These are phyloP conservation scores for Physeter macrocephalus DNA, from an alignment of 2,113 vertebrate genomes.

Conservation along the genomic window DNA sequence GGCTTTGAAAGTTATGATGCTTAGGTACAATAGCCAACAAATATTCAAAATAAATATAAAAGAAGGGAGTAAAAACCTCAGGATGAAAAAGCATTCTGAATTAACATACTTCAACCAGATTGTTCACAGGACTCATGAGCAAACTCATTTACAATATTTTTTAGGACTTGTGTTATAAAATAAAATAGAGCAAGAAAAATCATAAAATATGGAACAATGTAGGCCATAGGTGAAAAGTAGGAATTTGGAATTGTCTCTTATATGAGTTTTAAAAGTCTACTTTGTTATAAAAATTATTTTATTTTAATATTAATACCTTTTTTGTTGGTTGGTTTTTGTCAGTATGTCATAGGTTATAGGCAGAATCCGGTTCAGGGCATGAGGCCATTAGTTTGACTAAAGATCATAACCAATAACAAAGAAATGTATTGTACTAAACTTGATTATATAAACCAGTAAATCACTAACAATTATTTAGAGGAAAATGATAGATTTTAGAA, in stretches of 20 bases:
- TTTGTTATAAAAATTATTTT: not conserved
- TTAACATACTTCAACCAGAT: not conserved
- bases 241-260: not conserved
- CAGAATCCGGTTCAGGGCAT: not conserved
- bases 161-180: not conserved
- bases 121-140: not conserved
- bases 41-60: not conserved
- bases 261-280: not conserved
- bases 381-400: not conserved
- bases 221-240: not conserved
- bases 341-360: not conserved
- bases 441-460: not conserved
- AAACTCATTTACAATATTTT: not conserved
- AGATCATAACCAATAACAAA: not conserved
- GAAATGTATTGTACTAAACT: not conserved
- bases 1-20: not conserved
- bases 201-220: not conserved
- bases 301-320: not conserved
- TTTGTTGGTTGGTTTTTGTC: not conserved
- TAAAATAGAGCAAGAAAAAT: not conserved
- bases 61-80: not conserved
- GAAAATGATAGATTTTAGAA: constrained; percentile 58
- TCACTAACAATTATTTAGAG: not conserved
- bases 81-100: not conserved
- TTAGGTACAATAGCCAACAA: not conserved